Percentiles rank a stretch among this genome's conserved stretches.
Evolutionary conservation across 2,797 vertebrate species (phyloP).

Genomic region (Novumbra hubbsi): DNA sequence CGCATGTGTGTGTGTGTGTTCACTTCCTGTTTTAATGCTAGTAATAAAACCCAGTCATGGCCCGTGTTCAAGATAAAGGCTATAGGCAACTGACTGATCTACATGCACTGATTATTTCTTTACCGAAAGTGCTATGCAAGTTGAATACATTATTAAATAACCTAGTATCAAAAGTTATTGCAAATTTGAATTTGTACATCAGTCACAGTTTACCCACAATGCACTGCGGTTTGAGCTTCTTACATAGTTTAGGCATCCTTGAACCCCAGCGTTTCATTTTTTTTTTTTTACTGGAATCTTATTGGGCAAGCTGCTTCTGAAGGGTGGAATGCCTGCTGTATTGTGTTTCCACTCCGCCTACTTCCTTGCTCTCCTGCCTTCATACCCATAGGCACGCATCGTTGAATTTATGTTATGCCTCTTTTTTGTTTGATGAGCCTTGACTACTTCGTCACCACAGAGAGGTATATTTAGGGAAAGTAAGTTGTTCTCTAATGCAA

Average conservation of each 20-base stretch:
- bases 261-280: not conserved
- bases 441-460: not conserved
- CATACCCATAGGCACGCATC: not conserved
- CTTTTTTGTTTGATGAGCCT: not conserved
- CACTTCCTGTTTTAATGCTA: constrained; percentile 32
- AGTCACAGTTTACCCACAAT: no score
- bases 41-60: not conserved
- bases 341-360: not conserved
- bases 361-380: not conserved
- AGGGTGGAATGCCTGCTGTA: not conserved
- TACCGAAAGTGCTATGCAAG: no score
- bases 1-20: constrained; percentile 19
- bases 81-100: no score
- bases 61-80: no score
- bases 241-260: not conserved
- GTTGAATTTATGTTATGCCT: not conserved
- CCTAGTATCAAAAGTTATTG: no score
- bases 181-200: no score
- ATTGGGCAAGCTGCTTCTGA: not conserved
- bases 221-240: no score
- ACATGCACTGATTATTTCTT: no score
- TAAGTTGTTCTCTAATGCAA: not conserved
- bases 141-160: no score
- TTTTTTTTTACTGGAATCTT: not conserved
- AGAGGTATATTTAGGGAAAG: not conserved